Conservation (phyloP, 2,888 invertebrate genomes). For the Drosophila buzzatii region DNA sequence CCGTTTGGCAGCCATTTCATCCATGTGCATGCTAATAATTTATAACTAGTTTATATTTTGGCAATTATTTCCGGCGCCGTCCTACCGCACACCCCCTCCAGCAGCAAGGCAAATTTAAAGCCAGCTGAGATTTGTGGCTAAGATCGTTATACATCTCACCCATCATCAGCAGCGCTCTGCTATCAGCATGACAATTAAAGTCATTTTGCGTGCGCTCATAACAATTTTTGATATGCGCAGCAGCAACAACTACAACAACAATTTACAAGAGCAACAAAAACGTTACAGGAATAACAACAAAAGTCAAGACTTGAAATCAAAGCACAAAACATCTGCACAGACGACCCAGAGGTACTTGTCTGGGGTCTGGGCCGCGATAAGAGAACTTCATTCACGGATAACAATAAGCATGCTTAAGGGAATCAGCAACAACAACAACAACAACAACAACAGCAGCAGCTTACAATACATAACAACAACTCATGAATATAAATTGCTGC, state of each 20-base stretch:
- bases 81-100: background rate
- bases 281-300: conserved; percentile 19
- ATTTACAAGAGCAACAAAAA: conserved; percentile 24
- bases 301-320: conserved; percentile 67
- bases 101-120: conserved; percentile 18
- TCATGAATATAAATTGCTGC: conserved; percentile 80
- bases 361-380: conserved; percentile 58
- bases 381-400: conserved; percentile 79
- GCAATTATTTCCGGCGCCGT: conserved; percentile 71
- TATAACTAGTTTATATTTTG: conserved; percentile 80
- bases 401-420: conserved; percentile 78
- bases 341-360: conserved; percentile 22
- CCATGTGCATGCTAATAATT: conserved; percentile 73
- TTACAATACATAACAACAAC: conserved; percentile 71
- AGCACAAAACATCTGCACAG: conserved; percentile 53
- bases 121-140: conserved; percentile 50
- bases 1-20: conserved; percentile 60
- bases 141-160: conserved; percentile 13
- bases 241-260: conserved; percentile 32
- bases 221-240: conserved; percentile 61
- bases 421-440: conserved; percentile 36
- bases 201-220: conserved; percentile 65
- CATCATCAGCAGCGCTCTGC: conserved; percentile 32
- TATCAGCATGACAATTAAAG: conserved; percentile 68
- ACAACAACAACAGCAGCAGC: conserved; percentile 27